Percentiles rank a stretch among this genome's conserved stretches.
Evolutionary conservation across 1,140 invertebrate species (phyloP).

Genomic region (Tetragonula clypearis): DNA sequence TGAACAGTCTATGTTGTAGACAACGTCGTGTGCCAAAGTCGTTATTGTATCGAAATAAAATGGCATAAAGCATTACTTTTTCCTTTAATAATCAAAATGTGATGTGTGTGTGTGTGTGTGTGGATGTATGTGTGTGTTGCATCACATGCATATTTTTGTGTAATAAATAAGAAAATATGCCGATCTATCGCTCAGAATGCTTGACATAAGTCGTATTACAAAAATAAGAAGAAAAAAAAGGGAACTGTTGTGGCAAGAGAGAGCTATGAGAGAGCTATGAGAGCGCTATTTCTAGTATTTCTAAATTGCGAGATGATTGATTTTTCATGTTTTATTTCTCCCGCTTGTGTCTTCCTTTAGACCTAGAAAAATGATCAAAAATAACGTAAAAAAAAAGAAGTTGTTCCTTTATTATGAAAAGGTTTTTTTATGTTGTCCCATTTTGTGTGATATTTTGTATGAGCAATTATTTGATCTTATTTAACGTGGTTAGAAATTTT

Average conservation of each 20-base stretch:
- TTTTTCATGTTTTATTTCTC: slow-evolving; percentile 1
- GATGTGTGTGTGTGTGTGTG: background rate
- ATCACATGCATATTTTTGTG: slow-evolving; percentile 37
- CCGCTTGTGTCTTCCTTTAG: slow-evolving; percentile 24
- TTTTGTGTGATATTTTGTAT: background rate
- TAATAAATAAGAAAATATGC: background rate
- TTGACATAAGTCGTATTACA: background rate
- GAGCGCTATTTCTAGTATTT: background rate
- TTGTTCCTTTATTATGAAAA: background rate
- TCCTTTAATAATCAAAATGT: slow-evolving; percentile 57
- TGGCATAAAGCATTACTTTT: slow-evolving; percentile 2
- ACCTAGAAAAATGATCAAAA: background rate
- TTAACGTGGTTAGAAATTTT: background rate
- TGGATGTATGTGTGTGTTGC: background rate
- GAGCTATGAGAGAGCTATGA: too few species aligned
- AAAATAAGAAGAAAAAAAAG: background rate
- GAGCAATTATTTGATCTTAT: background rate
- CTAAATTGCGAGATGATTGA: slow-evolving; percentile 16
- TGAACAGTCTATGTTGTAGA: slow-evolving; percentile 21
- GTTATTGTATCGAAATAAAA: background rate
- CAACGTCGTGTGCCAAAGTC: slow-evolving; percentile 49
- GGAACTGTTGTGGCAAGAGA: background rate
- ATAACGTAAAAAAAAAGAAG: background rate
- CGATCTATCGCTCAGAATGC: slow-evolving; percentile 21
- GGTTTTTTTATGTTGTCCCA: background rate